Conservation (phyloP, 2,113 vertebrate genomes). For the Vireo altiloquus region DNA sequence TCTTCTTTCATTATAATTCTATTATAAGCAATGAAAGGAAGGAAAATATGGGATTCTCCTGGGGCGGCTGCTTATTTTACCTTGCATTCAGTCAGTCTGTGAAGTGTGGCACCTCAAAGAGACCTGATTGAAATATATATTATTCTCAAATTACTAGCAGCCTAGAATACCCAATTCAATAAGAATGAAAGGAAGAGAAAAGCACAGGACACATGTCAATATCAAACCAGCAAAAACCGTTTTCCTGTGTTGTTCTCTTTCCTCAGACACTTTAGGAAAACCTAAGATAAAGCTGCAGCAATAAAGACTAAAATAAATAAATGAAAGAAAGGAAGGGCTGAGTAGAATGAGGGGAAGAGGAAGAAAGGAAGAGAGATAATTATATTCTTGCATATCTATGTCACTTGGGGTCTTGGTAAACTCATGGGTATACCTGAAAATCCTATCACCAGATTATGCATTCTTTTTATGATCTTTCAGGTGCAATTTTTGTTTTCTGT, state of each 20-base stretch:
- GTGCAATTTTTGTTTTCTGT: neutral
- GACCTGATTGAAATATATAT: neutral
- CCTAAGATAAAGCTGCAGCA: neutral
- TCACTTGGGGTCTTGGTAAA: neutral
- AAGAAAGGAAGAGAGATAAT: neutral
- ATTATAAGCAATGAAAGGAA: neutral
- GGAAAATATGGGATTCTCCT: neutral
- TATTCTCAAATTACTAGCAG: neutral
- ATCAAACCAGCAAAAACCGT: neutral
- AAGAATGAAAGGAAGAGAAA: neutral
- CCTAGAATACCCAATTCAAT: neutral
- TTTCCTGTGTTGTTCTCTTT: neutral
- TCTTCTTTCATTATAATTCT: neutral
- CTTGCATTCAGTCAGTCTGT: rapidly evolving
- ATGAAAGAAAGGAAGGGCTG: neutral
- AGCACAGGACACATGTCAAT: neutral
- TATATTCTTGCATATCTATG: neutral
- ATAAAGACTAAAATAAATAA: neutral
- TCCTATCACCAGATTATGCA: neutral
- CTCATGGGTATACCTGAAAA: rapidly evolving
- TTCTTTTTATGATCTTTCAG: neutral
- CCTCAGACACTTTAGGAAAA: neutral
- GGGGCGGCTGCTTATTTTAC: neutral
- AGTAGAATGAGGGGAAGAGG: rapidly evolving
- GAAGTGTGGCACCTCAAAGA: neutral